Evolutionary conservation across 2,113 vertebrate species (phyloP).

Genomic region (Prionailurus viverrinus): DNA sequence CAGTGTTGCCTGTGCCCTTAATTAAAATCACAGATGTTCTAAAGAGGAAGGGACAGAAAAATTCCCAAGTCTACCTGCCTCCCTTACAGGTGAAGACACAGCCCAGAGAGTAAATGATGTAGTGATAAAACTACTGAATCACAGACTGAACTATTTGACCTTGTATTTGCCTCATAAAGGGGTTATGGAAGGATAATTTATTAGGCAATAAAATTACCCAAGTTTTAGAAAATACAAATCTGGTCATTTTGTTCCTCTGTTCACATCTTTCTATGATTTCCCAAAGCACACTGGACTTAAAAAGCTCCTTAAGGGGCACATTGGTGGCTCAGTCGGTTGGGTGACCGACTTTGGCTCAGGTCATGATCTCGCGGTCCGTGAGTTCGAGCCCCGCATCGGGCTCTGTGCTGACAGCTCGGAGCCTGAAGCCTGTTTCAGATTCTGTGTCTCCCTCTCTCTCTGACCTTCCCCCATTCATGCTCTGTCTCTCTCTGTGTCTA

Average conservation of each 20-base stretch:
- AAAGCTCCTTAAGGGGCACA: neutral
- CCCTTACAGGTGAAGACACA: neutral
- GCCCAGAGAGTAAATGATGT: neutral
- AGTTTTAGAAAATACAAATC: slow-evolving; percentile 40
- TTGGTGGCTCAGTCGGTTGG: no score
- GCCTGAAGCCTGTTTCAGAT: no score
- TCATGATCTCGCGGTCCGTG: no score
- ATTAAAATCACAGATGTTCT: neutral
- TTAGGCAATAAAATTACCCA: neutral
- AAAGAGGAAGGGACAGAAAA: neutral
- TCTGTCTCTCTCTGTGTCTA: no score
- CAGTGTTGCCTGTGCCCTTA: neutral
- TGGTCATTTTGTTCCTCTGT: neutral
- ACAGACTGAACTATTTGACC: neutral
- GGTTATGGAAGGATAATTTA: neutral
- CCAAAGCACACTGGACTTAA: neutral
- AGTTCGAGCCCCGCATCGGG: no score
- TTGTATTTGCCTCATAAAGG: neutral
- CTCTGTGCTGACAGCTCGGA: no score
- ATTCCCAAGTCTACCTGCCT: neutral
- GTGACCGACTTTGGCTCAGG: no score
- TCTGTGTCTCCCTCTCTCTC: no score
- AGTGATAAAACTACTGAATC: neutral
- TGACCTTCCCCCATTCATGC: no score
- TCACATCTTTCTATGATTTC: slow-evolving; percentile 10